A percentile compares a stretch with the other conserved stretches of the same genome.
Conservation (phyloP, 2,888 invertebrate species). For the Acanthoscelides obtectus region DNA sequence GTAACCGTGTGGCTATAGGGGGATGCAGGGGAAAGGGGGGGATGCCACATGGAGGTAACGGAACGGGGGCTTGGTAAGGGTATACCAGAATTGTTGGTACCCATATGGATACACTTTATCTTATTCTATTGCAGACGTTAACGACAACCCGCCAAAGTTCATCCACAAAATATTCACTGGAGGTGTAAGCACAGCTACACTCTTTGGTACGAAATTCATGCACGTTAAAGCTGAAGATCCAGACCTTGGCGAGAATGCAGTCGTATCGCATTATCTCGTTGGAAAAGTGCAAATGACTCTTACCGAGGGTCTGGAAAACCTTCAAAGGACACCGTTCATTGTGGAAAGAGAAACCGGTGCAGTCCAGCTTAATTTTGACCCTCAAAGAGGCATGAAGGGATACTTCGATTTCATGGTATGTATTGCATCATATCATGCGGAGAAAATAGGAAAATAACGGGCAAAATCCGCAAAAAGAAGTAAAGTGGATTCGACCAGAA, state of each 20-base stretch:
- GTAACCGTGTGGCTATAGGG: too few relatives aligned
- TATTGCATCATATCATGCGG: background rate
- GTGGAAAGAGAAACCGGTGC: slow-evolving; percentile 78
- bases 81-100: too few relatives aligned
- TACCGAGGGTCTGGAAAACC: slow-evolving; percentile 79
- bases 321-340: slow-evolving; percentile 76
- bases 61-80: too few relatives aligned
- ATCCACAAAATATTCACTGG: slow-evolving; percentile 80
- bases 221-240: slow-evolving; percentile 64
- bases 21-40: too few relatives aligned
- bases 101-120: too few relatives aligned
- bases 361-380: slow-evolving; percentile 87
- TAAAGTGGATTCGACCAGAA: too few relatives aligned
- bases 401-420: slow-evolving; percentile 83
- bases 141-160: slow-evolving; percentile 88
- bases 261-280: slow-evolving; percentile 70
- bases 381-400: slow-evolving; percentile 94
- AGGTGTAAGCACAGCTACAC: slow-evolving; percentile 89
- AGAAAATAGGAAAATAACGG: too few relatives aligned
- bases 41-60: too few relatives aligned
- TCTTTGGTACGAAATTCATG: slow-evolving; percentile 60
- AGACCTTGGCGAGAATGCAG: slow-evolving; percentile 72
- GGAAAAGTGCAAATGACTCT: slow-evolving; percentile 79
- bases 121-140: slow-evolving; percentile 68
- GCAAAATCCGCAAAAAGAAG: too few relatives aligned